These are phyloP conservation scores for Macquaria australasica DNA, from an alignment of 2,113 vertebrate genomes.

Conservation along the genomic window DNA sequence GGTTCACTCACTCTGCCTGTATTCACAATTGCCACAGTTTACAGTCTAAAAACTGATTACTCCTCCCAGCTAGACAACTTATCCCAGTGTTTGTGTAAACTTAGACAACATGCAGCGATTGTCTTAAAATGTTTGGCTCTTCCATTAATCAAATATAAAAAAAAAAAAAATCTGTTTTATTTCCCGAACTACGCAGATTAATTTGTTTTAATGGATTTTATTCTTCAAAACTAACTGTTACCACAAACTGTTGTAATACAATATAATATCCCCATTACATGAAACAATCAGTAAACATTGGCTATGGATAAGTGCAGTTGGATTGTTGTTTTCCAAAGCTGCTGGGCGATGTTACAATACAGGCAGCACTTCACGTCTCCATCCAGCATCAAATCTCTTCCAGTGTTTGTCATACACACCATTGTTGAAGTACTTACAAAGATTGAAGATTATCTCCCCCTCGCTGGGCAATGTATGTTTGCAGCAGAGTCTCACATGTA, in stretches of 20 bases:
- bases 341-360: slow-evolving; percentile 70
- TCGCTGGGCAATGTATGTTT: slow-evolving; percentile 84
- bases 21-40: slow-evolving; percentile 64
- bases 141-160: slow-evolving; percentile 9
- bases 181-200: not conserved
- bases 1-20: slow-evolving; percentile 67
- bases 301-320: slow-evolving; percentile 59
- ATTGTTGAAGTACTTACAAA: slow-evolving; percentile 84
- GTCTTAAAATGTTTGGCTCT: slow-evolving; percentile 15
- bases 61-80: slow-evolving; percentile 47
- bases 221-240: slow-evolving; percentile 18
- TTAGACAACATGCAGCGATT: slow-evolving; percentile 13
- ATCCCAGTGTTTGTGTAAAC: slow-evolving; percentile 40
- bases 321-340: slow-evolving; percentile 75
- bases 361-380: slow-evolving; percentile 79
- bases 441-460: slow-evolving; percentile 86
- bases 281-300: slow-evolving; percentile 68
- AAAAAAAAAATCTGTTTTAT: not conserved
- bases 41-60: slow-evolving; percentile 60
- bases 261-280: slow-evolving; percentile 34
- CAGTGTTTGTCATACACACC: slow-evolving; percentile 86
- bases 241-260: slow-evolving; percentile 44
- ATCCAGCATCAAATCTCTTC: slow-evolving; percentile 82
- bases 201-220: not conserved
- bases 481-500: slow-evolving; percentile 82